A percentile compares a stretch with the other conserved stretches of the same genome.
phyloP scores from a whole-genome alignment of 2,888 invertebrate genomes.

The Onthophagus sagittarius region DNA sequence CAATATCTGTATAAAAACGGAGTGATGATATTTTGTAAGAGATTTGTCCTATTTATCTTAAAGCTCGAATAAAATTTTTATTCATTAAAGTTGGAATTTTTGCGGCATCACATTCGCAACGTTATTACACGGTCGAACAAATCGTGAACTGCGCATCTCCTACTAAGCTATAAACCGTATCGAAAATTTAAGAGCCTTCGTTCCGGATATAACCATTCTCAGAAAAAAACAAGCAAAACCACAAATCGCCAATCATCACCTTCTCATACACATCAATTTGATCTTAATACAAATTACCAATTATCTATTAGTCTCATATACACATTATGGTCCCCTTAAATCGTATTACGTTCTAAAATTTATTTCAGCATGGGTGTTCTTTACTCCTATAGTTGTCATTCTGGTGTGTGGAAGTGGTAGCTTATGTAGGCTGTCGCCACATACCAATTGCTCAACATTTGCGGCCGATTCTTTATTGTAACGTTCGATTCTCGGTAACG shows the following conservation, averaged over 20 bases:
- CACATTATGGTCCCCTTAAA: background rate
- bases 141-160: background rate
- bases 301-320: background rate
- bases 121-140: background rate
- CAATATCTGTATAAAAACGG: too few species aligned
- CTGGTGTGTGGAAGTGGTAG: background rate
- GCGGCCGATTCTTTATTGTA: background rate
- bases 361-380: background rate
- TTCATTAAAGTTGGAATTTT: background rate
- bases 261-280: background rate
- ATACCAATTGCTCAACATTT: background rate
- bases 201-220: background rate
- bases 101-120: background rate
- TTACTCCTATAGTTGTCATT: background rate
- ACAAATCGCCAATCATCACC: background rate
- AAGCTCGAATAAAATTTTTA: background rate
- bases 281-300: background rate
- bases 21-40: background rate
- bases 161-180: background rate
- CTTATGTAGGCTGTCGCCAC: too few species aligned
- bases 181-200: background rate
- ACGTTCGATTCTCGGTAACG: background rate
- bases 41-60: background rate
- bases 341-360: background rate
- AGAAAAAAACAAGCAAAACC: background rate